Percentiles rank a stretch among this genome's conserved stretches.
phyloP scores from a whole-genome alignment of 1,140 invertebrate species.

The Fopius arisanus region DNA sequence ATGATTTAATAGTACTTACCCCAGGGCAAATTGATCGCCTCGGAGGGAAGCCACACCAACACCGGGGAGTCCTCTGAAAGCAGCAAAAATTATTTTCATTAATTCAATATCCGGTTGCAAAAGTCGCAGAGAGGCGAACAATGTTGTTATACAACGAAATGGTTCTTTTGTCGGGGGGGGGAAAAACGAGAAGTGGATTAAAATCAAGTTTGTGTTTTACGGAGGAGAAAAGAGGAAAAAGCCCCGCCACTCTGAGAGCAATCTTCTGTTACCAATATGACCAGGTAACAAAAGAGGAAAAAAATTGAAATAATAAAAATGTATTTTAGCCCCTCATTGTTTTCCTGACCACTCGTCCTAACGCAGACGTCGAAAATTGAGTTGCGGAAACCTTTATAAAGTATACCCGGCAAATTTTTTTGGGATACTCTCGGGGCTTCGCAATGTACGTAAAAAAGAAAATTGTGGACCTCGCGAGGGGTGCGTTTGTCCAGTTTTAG shows the following conservation, averaged over 20 bases:
- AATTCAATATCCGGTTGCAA: background rate
- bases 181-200: background rate
- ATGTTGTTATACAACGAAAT: background rate
- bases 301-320: conserved; percentile 16
- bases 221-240: conserved; percentile 10
- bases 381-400: conserved; percentile 31
- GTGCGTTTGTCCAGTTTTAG: background rate
- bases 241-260: conserved; percentile 14
- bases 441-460: conserved; percentile 17
- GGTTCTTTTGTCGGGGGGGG: background rate
- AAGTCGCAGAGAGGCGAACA: background rate
- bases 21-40: background rate
- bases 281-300: conserved; percentile 9
- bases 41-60: background rate
- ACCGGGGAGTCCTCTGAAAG: background rate
- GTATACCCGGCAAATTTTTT: conserved; percentile 19
- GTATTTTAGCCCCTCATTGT: background rate
- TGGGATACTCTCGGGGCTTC: conserved; percentile 15
- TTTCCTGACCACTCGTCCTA: background rate
- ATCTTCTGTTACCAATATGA: conserved; percentile 25
- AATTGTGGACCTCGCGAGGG: background rate
- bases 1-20: conserved; percentile 11
- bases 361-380: conserved; percentile 22
- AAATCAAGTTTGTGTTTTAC: conserved; percentile 15
- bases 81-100: background rate